Conservation (phyloP, 92 coral and sea anemone genomes). For the Diadumene lineata region DNA sequence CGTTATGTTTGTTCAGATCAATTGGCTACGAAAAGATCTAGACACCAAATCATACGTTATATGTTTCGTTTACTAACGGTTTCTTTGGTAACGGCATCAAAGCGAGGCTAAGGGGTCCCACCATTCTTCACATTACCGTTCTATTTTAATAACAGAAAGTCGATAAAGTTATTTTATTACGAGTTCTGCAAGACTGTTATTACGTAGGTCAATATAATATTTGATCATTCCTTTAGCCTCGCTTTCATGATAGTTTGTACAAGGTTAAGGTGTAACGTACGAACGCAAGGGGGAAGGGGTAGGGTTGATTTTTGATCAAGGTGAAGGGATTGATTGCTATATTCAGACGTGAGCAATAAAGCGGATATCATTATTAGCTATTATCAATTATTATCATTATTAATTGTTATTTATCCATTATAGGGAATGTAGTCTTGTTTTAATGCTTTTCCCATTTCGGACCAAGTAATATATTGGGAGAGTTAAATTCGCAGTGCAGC, state of each 20-base stretch:
- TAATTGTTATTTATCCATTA: no score
- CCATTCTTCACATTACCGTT: not conserved
- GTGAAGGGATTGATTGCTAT: not conserved
- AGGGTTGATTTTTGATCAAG: not conserved
- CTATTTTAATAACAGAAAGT: not conserved
- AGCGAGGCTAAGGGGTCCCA: conserved; percentile 13
- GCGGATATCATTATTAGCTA: not conserved
- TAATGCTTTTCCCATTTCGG: no score
- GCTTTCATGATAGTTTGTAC: not conserved
- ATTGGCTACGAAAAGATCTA: conserved; percentile 97
- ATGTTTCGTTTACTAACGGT: not conserved
- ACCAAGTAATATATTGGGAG: no score
- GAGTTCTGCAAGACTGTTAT: not conserved
- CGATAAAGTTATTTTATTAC: not conserved
- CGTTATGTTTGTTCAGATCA: conserved; percentile 88
- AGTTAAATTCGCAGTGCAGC: no score
- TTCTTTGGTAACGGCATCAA: conserved; percentile 6
- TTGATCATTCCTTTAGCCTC: conserved; percentile 5
- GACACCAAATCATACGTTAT: not conserved
- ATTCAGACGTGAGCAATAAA: conserved; percentile 2
- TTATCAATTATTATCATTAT: no score
- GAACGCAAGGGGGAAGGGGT: not conserved
- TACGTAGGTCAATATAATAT: not conserved
- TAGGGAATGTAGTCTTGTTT: no score
- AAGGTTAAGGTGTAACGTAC: not conserved